Percentiles rank a stretch among this genome's conserved stretches.
phyloP scores from a whole-genome alignment of 2,888 invertebrate species.

The Napeogenes sylphis region DNA sequence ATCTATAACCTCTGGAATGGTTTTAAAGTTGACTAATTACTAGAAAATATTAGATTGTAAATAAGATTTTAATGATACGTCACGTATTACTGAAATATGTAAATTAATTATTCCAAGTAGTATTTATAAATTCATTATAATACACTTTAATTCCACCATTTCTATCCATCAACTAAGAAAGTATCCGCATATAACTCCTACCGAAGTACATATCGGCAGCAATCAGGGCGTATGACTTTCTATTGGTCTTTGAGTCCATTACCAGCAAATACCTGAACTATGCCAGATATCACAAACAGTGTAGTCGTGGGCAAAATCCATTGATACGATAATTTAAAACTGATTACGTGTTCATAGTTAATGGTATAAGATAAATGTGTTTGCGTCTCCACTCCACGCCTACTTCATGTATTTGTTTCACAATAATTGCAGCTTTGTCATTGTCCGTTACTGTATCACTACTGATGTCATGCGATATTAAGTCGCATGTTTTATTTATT shows the following conservation, averaged over 20 bases:
- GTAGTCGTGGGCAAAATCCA: not conserved
- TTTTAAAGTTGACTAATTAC: no score
- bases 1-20: no score
- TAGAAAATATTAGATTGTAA: no score
- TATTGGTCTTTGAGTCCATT: not conserved
- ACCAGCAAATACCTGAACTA: not conserved
- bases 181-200: no score
- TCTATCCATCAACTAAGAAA: no score
- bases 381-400: slow-evolving; percentile 13
- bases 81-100: no score
- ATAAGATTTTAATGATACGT: no score
- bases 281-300: not conserved
- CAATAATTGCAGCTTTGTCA: slow-evolving; percentile 29
- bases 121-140: no score
- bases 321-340: slow-evolving; percentile 15
- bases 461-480: slow-evolving; percentile 1
- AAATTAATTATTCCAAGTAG: no score
- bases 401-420: slow-evolving; percentile 29
- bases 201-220: no score
- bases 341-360: slow-evolving; percentile 20
- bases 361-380: slow-evolving; percentile 22
- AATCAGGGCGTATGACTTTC: no score
- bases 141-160: no score
- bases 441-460: slow-evolving; percentile 22
- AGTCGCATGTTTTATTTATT: not conserved